Percentiles rank a stretch among this genome's conserved stretches.
These are phyloP conservation scores for Drosophila setifemur DNA, from an alignment of 1,140 invertebrate genomes.

Conservation along the genomic window DNA sequence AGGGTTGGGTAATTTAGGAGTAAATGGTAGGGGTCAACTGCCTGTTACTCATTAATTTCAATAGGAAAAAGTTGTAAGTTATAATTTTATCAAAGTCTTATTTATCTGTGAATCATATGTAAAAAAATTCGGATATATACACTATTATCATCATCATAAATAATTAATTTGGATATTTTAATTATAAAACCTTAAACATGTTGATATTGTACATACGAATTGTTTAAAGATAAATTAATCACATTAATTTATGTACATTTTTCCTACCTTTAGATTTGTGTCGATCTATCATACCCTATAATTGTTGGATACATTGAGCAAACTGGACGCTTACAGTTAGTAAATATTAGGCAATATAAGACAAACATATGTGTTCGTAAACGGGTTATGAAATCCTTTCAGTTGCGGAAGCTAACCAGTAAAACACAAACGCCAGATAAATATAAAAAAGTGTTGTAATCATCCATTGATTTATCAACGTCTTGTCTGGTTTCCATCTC, in stretches of 20 bases:
- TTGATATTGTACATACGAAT: too few relatives aligned
- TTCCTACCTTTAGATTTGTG: not conserved
- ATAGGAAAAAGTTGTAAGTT: too few relatives aligned
- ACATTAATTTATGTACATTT: too few relatives aligned
- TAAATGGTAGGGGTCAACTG: not conserved
- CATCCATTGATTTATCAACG: slow-evolving; percentile 66
- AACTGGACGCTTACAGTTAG: slow-evolving; percentile 25
- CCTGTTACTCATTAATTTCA: too few relatives aligned
- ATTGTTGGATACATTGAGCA: not conserved
- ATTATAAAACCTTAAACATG: too few relatives aligned
- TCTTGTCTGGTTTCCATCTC: not conserved
- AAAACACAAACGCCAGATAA: slow-evolving; percentile 26
- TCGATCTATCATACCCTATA: slow-evolving; percentile 3
- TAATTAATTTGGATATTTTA: too few relatives aligned
- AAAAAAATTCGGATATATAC: too few relatives aligned
- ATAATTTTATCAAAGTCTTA: too few relatives aligned
- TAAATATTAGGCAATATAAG: slow-evolving; percentile 70
- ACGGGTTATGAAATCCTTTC: slow-evolving; percentile 19
- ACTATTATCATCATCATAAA: too few relatives aligned
- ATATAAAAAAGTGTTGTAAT: slow-evolving; percentile 49
- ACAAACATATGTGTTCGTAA: slow-evolving; percentile 58
- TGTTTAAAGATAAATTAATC: too few relatives aligned
- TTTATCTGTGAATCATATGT: too few relatives aligned
- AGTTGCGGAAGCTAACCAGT: too few relatives aligned
- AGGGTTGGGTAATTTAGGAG: slow-evolving; percentile 17